Conservation (phyloP, 2,113 vertebrate species). For the Campylorhamphus procurvoides region DNA sequence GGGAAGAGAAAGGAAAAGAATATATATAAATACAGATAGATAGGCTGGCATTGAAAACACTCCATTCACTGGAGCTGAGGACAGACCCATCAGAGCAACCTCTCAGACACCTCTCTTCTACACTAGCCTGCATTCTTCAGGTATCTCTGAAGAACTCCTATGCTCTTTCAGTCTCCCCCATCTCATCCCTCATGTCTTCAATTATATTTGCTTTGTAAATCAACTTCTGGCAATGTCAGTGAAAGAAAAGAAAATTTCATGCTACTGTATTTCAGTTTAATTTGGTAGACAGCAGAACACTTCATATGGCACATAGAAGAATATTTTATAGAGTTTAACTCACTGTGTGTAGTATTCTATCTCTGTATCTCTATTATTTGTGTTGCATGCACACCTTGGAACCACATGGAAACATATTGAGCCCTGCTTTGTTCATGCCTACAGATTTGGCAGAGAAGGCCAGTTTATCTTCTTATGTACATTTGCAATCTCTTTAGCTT, state of each 20-base stretch:
- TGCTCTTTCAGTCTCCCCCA: neutral
- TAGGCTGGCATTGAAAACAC: neutral
- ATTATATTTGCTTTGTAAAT: neutral
- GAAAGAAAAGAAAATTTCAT: neutral
- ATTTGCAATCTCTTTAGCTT: neutral
- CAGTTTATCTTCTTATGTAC: fast-evolving
- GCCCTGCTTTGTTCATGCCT: neutral
- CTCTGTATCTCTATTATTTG: neutral
- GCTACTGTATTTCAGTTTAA: neutral
- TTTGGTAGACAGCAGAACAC: neutral
- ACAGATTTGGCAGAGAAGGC: neutral
- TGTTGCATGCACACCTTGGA: neutral
- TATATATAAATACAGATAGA: neutral
- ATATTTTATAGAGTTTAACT: neutral
- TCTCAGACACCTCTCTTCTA: neutral
- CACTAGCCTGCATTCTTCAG: neutral
- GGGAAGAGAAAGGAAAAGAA: neutral
- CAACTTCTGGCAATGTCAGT: neutral
- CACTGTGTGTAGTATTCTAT: neutral
- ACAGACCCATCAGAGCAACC: neutral
- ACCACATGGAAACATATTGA: neutral
- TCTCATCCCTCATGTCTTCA: neutral
- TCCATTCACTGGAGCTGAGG: neutral
- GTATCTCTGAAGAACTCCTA: neutral
- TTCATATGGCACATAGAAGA: neutral